Evolutionary conservation across 2,797 vertebrate genomes (phyloP).

Genomic region (Dicrostonyx torquatus): DNA sequence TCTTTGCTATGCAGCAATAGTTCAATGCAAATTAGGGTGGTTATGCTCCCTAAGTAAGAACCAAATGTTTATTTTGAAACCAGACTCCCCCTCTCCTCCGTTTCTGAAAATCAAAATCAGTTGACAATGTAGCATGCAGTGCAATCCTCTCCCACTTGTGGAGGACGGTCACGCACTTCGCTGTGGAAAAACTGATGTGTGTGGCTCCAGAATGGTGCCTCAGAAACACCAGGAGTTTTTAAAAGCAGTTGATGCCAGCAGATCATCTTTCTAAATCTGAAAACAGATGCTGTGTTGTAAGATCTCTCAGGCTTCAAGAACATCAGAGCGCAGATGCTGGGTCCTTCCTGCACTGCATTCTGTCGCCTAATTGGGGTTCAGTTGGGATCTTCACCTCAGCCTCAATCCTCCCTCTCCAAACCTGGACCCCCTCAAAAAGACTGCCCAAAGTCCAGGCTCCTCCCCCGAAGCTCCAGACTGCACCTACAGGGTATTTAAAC

Average conservation of each 20-base stretch:
- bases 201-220: not conserved
- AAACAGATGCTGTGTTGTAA: not conserved
- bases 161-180: not conserved
- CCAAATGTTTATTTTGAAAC: not conserved
- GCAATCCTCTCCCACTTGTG: not conserved
- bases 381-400: not conserved
- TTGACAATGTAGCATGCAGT: no score
- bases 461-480: no score
- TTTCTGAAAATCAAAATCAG: not conserved
- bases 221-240: not conserved
- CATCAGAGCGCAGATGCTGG: not conserved
- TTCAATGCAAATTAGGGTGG: not conserved
- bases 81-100: not conserved
- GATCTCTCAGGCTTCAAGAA: not conserved
- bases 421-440: no score
- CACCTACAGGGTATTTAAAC: no score
- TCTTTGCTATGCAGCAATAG: not conserved
- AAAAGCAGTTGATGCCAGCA: not conserved
- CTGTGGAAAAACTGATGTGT: not conserved
- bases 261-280: not conserved
- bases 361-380: not conserved
- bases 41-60: not conserved
- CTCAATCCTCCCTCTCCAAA: no score
- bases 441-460: no score
- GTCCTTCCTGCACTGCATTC: not conserved